Base-by-base conservation (phyloP, 2,888 invertebrate species). In the Cantharis nigra region DNA sequence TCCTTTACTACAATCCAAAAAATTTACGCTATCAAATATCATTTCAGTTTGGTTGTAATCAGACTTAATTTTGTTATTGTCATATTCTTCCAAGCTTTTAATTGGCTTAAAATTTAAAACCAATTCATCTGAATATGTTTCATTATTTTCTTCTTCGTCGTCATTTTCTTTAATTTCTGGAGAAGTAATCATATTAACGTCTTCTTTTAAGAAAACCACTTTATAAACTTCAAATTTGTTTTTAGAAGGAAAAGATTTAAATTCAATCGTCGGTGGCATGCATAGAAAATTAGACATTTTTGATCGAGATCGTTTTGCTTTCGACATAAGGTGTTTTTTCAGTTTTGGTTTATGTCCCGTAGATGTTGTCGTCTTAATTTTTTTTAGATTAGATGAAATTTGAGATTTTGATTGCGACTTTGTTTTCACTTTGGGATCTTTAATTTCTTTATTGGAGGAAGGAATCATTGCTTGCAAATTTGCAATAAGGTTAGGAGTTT, bases 31-130 rank as follows among this genome's bases (percentile, higher is more conserved):
- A 26, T 13, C 18, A 14, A 18, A 13, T 63, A 23, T 26, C 11
- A 10, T 62, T 11, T 30, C 72, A 7, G 9, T 49, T 14, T 63
- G n/a, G 7, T 73, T 62, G 10, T 3, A 13, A 20, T 11, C 20
- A 30, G 13, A 16, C 9, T 0, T 14, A 63, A 26, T 49, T 69
- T 64, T 64, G 5, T 14, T n/a, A 70, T 70, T 70, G 13, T 30
- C 18, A 10, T 70, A 16, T 18, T 74, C 69, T 26, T 74, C 74
- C 3, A 74, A n/a, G 13, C 74, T 74, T 63, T 74, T 74, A 62
- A 63, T 11, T 13, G 69, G 69, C 9, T 9, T 63, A 11, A 69
- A 63, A 63, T 69, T 69, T 26, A 69, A 69, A 74, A 49, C 49
- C 49, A 49, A 49, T n/a, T n/a, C n/a, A n/a, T 49, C 49, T n/a